Base-by-base conservation (phyloP, 2,888 invertebrate genomes). In the Volucella zonaria region DNA sequence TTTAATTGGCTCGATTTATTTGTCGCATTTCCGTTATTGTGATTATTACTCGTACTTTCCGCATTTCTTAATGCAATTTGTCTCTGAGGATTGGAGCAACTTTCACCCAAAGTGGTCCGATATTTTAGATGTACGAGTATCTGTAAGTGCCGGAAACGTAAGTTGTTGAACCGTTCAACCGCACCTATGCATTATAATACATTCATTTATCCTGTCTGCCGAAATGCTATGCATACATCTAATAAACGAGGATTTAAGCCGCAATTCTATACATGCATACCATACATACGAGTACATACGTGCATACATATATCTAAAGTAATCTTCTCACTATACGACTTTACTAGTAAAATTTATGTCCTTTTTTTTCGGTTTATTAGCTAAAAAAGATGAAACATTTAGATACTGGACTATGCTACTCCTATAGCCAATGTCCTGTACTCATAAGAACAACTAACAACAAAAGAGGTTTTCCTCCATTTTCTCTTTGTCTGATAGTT, bases 371-470 rank as follows among this genome's bases (percentile, higher is more conserved):
- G 62, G 75, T 80, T 75, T 80, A 80, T 80, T 75, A 80, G 75
- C 80, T 80, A 68, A 68, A 80, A 80, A 80, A 80, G 75, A 80
- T 80, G 80, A 80, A 80, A 75, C 75, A 75, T 80, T 80, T 68
- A 80, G 80, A 80, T 73, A 80, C 56, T 74, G 51, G 73, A 73
- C 40, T 73, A 62, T 66, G 42, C 70, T 62, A n/a, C n/a, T n/a
- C n/a, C n/a, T n/a, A 15, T 47, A 56, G 74, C 54, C 52, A 67
- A 75, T 61, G 64, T 66, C 59, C 79, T 74, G 59, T 31, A 31
- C 31, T 31, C 23, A 18, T 75, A 59, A 59, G 67, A 59, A 51
- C 75, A 43, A 51, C 42, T 14, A 43, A 3, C 23, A 2, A 40
- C 8, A 49, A 49, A 54, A 54, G 61, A 54, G 70, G 31, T 64